A percentile compares a stretch with the other conserved stretches of the same genome.
Evolutionary conservation across 2,888 invertebrate species (phyloP).

Genomic region (Parochlus steinenii): DNA sequence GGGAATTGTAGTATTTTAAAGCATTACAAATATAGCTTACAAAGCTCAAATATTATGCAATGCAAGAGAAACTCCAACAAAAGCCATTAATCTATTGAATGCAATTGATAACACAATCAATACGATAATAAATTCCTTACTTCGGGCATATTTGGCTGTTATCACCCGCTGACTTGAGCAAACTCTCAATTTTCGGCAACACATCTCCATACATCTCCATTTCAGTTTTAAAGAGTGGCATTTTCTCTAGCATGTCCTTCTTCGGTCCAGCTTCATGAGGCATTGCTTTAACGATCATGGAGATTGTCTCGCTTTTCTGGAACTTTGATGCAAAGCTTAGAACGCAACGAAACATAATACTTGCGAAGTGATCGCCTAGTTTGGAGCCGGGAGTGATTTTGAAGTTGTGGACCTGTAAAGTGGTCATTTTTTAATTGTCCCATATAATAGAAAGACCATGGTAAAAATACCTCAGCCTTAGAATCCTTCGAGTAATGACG

Average conservation of each 20-base stretch:
- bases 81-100: too few species aligned
- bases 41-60: too few species aligned
- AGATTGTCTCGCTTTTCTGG: neutral
- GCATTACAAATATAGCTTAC: too few species aligned
- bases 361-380: slow-evolving; percentile 5
- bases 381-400: neutral
- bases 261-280: too few species aligned
- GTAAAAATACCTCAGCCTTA: neutral
- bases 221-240: slow-evolving; percentile 2
- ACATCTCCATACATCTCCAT: neutral
- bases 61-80: too few species aligned
- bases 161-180: slow-evolving; percentile 2
- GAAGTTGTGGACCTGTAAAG: too few species aligned
- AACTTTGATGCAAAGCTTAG: slow-evolving; percentile 2
- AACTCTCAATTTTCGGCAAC: neutral
- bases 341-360: neutral
- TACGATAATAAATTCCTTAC: too few species aligned
- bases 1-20: too few species aligned
- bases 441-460: too few species aligned
- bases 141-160: neutral
- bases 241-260: too few species aligned
- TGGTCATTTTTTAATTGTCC: too few species aligned
- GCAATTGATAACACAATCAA: too few species aligned
- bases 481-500: neutral
- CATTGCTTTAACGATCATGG: neutral